Base-by-base conservation (phyloP, 35 echinoderm and acorn worm genomes). In the Acanthaster planci region DNA sequence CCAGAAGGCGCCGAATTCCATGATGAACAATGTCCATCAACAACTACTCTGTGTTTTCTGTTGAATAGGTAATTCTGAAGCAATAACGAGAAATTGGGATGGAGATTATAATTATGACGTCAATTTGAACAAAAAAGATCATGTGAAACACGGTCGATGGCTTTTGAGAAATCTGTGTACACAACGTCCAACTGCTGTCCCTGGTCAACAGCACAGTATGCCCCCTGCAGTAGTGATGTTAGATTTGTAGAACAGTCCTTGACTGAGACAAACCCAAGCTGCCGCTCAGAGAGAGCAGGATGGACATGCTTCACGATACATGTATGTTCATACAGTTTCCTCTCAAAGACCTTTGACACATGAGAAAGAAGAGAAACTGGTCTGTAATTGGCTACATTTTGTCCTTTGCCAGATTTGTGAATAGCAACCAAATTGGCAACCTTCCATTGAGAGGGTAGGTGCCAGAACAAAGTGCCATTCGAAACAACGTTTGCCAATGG, bases 41-140 rank as follows among this genome's bases (percentile, higher is more conserved):
- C 38, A 36, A 77, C 76, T 77, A 77, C 76, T 36, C 76, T 21
- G 19, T 77, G 76, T 39, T 77, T 22, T 32, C 76, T 77, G 16
- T 22, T 29, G 19, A 15, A 21, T 77, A 77, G 36, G 36, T 77
- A 77, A 58, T 58, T 58, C 17, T 23, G 55, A n/a, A n/a, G n/a
- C n/a, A n/a, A n/a, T n/a, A n/a, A n/a, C n/a, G n/a, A n/a, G n/a
- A n/a, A n/a, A n/a, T 58, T 16, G 55, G 55, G 55, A 58, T 58
- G 55, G 17, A 58, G 17, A 23, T 58, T 16, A 58, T 58, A 58
- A 21, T 16, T 21, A 58, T 16, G 17, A 58, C 17, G 55, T 58
- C n/a, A n/a, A n/a, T 58, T 58, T 16, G 17, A 23, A 58, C 17
- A 21, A 58, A 58, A 23, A 58, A 58, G 55, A 0, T 58, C 26